Evolutionary conservation across 2,113 vertebrate species (phyloP).

Genomic region (Lichenostomus cassidix): DNA sequence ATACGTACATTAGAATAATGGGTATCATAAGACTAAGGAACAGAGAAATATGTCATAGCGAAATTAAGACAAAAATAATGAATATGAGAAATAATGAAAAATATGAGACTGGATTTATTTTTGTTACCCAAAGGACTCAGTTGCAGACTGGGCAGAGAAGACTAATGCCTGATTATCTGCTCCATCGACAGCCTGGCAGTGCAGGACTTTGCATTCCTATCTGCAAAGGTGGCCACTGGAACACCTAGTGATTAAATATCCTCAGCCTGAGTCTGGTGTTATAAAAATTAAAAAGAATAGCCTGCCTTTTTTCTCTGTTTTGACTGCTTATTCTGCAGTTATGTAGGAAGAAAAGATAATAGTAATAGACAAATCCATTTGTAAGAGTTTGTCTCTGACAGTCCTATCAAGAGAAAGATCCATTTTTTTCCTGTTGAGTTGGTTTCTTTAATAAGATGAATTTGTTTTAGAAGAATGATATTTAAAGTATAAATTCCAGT

Average conservation of each 20-base stretch:
- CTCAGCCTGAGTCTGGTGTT: neutral
- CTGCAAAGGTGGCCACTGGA: neutral
- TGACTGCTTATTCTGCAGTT: neutral
- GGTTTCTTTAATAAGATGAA: neutral
- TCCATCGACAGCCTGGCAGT: fast-evolving
- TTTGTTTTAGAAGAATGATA: neutral
- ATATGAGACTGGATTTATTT: neutral
- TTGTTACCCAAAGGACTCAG: neutral
- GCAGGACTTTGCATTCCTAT: neutral
- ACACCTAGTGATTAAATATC: neutral
- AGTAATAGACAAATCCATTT: neutral
- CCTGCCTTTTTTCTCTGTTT: neutral
- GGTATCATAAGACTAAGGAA: neutral
- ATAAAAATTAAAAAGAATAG: neutral
- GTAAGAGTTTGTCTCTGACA: neutral
- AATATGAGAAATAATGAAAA: neutral
- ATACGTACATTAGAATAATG: no score
- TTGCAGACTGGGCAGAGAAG: neutral
- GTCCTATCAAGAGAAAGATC: neutral
- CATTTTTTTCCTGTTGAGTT: neutral
- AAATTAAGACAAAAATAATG: neutral
- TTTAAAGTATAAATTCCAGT: neutral
- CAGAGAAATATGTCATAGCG: neutral
- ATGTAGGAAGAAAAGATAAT: neutral
- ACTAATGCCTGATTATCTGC: neutral